Evolutionary conservation across 2,888 invertebrate genomes (phyloP).

Genomic region (Rotaria sp.): DNA sequence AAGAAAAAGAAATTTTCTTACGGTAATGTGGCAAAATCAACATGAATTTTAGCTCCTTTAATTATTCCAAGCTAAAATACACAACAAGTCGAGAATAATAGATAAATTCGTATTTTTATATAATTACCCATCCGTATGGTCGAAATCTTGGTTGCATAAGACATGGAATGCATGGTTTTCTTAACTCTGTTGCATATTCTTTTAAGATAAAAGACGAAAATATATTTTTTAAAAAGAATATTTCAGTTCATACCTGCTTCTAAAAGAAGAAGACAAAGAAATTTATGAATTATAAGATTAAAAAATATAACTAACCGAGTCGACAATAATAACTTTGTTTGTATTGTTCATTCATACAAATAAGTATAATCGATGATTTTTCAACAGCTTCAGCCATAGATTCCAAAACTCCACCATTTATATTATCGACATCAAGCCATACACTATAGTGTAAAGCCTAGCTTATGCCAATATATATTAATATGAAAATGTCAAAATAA

Average conservation of each 20-base stretch:
- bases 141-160: slow-evolving; percentile 16
- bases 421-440: slow-evolving; percentile 30
- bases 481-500: background rate
- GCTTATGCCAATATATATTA: too few relatives aligned
- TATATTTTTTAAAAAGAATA: background rate
- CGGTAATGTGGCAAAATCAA: slow-evolving; percentile 10
- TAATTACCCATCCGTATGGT: slow-evolving; percentile 14
- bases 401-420: slow-evolving; percentile 12
- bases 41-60: slow-evolving; percentile 25
- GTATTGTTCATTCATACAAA: slow-evolving; percentile 30
- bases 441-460: slow-evolving; percentile 14
- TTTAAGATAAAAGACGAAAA: background rate
- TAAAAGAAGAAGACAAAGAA: background rate
- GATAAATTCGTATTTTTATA: background rate
- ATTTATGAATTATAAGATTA: background rate
- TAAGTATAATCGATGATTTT: background rate
- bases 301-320: background rate
- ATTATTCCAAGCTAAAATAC: background rate
- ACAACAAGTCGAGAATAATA: background rate
- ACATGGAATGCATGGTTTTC: slow-evolving; percentile 21
- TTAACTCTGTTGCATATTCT: slow-evolving; percentile 23
- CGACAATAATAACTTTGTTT: slow-evolving; percentile 33
- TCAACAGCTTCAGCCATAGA: slow-evolving; percentile 25
- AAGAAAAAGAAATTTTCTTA: background rate
- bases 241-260: slow-evolving; percentile 3